Base-by-base conservation (phyloP, 2,888 invertebrate species). In the Dasypogon diadema region DNA sequence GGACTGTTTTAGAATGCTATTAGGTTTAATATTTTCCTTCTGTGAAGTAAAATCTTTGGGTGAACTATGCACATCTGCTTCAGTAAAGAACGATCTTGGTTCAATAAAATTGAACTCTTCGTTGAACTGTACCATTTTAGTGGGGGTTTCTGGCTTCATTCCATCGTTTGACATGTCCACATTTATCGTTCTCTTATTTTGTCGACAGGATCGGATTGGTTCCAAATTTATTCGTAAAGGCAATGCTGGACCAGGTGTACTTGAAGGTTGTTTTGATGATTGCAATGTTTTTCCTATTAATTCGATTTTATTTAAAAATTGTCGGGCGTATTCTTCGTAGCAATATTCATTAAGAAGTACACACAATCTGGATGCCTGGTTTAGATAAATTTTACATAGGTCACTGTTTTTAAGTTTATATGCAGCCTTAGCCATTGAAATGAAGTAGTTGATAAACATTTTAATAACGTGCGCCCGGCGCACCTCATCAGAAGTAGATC, bases 401-500 rank as follows among this genome's bases (percentile, higher is more conserved):
- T 88, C 86, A 18, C 88, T 85, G 0, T 91, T 89, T 10, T 89
- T 88, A 77, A 91, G 90, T 77, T 89, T 88, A 14, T 89, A 88
- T 78, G 92, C 91, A 63, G 88, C 89, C 72, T 90, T 88, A 0
- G 92, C 90, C 88, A 94, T 92, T 70, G 89, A 88, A 37, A 93
- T 88, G 80, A 93, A 91, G 81, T 93, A 92, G 16, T 90, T 87
- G 63, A 93, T 90, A 80, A 94, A 92, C 81, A 92, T 90, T 81
- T 91, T 90, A 0, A 94, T 83, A 1, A 94, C 87, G 74, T 89
- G 84, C n/a, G 90, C 87, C 58, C 90, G 87, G 65, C 92, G 88
- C 77, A 89, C 87, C 1, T 88, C 82, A 74, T 91, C 91, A 83
- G 92, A 78, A 30, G 83, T 10, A 24, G 51, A 83, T 24, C 84